Base-by-base conservation (phyloP, 2,888 invertebrate species). In the Hydrotaea cyrtoneurina region DNA sequence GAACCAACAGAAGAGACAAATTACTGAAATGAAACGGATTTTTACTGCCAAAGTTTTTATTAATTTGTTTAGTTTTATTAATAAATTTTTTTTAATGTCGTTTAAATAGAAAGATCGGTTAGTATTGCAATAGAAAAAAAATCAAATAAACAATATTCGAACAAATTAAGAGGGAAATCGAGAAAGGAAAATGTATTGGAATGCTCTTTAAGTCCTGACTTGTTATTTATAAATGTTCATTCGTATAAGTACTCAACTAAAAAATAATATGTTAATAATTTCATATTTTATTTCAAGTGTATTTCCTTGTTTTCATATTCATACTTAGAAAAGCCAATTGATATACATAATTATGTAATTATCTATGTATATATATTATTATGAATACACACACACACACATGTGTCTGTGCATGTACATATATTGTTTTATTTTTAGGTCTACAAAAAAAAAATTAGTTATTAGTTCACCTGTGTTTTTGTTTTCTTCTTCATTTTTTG, bases 51-150 rank as follows among this genome's bases (percentile, higher is more conserved):
- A 66, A 23, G 66, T 23, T 46, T 21, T 46, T 59, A 59, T 23
- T 59, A 55, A 59, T 59, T 69, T 43, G 69, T 69, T 69, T 17
- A 46, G 46, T 23, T 69, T 69, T 69, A 69, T 69, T 69, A 69
- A 46, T 46, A 19, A 39, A 15, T 19, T 66, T 39, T 31, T 43
- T 23, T 43, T 36, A n/a, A n/a, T n/a, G n/a, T n/a, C n/a, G n/a
- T 69, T 46, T 69, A 13, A 64, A 66, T 66, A 43, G 39, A 62
- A 31, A 31, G 2, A 26, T 66, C 23, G 46, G 69, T 69, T 69
- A 69, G 69, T 69, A 69, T 19, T 69, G 69, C 46, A 86, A 85
- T n/a, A n/a, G n/a, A 86, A 36, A 84, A 39, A 46, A 26, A 83
- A 86, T 53, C 55, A 23, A 85, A 23, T 21, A 82, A 59, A 36